Percentiles rank a stretch among this genome's conserved stretches.
phyloP scores from a whole-genome alignment of 2,888 invertebrate genomes.

The Drosophila maculinotata region DNA sequence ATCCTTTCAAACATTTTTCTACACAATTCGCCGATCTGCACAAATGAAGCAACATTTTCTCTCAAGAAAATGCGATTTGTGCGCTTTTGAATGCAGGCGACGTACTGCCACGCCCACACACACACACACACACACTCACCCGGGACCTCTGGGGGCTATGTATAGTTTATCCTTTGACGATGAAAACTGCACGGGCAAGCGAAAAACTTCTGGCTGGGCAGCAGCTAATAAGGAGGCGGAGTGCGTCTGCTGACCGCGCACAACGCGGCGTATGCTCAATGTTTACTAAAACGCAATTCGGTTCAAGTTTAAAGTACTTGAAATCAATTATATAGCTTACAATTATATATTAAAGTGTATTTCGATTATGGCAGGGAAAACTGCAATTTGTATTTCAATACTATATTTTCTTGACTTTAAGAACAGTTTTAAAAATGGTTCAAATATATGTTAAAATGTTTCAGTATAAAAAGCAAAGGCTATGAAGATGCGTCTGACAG shows the following conservation, averaged over 20 bases:
- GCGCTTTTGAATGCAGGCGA: constrained; percentile 76
- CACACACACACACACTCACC: constrained; percentile 1
- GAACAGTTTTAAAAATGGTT: background rate
- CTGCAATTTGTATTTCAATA: no score
- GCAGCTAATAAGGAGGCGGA: constrained; percentile 50
- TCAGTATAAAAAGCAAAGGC: background rate
- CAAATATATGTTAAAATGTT: background rate
- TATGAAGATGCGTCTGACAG: constrained; percentile 2
- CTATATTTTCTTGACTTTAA: no score
- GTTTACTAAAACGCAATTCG: constrained; percentile 29
- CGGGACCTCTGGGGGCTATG: background rate
- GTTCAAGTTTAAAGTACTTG: constrained; percentile 35
- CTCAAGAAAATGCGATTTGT: constrained; percentile 78
- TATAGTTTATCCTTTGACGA: constrained; percentile 67
- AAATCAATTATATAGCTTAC: constrained; percentile 29
- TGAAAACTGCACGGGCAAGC: constrained; percentile 72
- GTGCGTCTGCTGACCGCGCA: constrained; percentile 64
- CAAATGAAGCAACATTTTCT: constrained; percentile 81
- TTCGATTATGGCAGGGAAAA: background rate
- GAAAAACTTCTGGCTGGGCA: constrained; percentile 58
- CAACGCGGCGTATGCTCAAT: constrained; percentile 54
- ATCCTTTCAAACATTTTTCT: constrained; percentile 72
- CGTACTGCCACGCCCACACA: constrained; percentile 51
- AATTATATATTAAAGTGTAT: background rate
- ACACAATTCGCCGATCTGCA: constrained; percentile 73